Base-by-base conservation (phyloP, 1,140 invertebrate genomes). In the Euura saliciscinereae region DNA sequence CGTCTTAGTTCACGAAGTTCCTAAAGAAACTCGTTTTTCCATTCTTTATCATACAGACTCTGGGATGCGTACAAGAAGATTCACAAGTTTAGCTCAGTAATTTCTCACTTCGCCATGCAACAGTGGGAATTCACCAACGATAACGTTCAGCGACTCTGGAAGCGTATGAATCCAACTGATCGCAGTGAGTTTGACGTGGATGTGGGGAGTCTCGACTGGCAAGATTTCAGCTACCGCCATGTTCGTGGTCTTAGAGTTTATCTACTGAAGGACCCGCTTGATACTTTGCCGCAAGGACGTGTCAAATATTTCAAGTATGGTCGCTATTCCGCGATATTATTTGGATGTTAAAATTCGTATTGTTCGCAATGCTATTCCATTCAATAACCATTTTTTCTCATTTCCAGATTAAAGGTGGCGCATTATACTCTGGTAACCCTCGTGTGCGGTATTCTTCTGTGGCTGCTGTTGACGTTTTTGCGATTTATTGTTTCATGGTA, bases 41-140 rank as follows among this genome's bases (percentile, higher is more conserved):
- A 69, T 28, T 28, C 28, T 28, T 28, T 28, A 28, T 28, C 28
- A 28, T 80, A 28, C 73, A 92, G 91, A 70, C 78, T 92, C 73
- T 78, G 88, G 13, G 85, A 87, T 42, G 76, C 89, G 2, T 91
- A 92, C 71, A 86, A 84, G 59, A 90, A 90, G 75, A 87, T 93
- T 73, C 82, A 89, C 46, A 89, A 89, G 76, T 90, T 91, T 8
- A 86, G 88, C 3, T 77, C 73, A 1, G 88, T 89, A 2, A 85
- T 93, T 66, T 86, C 90, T 43, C 92, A 89, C 76, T 93, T 93
- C 76, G 89, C 88, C 4, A 87, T 86, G 2, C 83, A 88, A 68
- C 82, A 91, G 74, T 93, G 92, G 92, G 78, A 82, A 45, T 93
- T 92, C 77, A 77, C 79, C 2, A 90, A 90, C 76, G 83, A 89